phyloP scores from a whole-genome alignment of 2,797 vertebrate genomes.

The Strix occidentalis region DNA sequence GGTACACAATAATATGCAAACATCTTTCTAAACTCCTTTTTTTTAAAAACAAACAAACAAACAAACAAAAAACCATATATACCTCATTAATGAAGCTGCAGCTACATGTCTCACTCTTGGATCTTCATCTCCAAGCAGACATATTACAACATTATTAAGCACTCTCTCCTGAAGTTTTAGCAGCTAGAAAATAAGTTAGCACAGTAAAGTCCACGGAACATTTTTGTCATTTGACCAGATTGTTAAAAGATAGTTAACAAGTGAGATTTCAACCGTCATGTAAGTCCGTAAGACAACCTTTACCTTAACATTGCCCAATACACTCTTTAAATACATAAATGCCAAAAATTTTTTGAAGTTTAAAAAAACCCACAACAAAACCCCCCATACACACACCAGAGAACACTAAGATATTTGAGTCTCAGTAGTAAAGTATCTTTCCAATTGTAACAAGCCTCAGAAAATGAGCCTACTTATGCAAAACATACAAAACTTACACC shows the following conservation, averaged over 20 bases:
- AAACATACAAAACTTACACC: background rate
- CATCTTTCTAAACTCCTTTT: background rate
- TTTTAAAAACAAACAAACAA: background rate
- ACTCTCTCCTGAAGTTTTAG: slow-evolving; percentile 91
- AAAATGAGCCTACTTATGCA: background rate
- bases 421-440: background rate
- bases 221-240: background rate
- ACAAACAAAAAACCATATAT: background rate
- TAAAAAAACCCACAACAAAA: background rate
- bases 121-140: slow-evolving; percentile 92
- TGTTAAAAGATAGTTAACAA: background rate
- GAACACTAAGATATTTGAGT: background rate
- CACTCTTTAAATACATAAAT: background rate
- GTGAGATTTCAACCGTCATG: background rate
- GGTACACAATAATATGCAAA: background rate
- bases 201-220: background rate
- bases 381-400: background rate
- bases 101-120: slow-evolving; percentile 92
- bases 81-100: slow-evolving; percentile 88
- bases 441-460: background rate
- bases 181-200: slow-evolving; percentile 71
- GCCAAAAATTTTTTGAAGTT: background rate
- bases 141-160: slow-evolving; percentile 86
- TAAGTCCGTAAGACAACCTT: background rate
- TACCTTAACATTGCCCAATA: background rate